These are phyloP conservation scores for Strix uralensis DNA, from an alignment of 2,113 vertebrate genomes.

Conservation along the genomic window DNA sequence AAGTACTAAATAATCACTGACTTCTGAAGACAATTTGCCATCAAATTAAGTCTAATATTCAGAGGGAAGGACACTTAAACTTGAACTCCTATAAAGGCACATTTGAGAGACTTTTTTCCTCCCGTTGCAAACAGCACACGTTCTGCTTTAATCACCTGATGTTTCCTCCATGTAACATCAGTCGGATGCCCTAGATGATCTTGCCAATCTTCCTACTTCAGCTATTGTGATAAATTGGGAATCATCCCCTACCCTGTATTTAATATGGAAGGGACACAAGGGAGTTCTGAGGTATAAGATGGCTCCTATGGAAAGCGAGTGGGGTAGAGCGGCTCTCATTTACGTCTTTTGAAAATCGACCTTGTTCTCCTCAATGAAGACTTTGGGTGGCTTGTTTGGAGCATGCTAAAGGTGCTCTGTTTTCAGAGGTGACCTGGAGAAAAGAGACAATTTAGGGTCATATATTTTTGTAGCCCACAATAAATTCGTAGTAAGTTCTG, in stretches of 20 bases:
- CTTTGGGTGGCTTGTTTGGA: background rate
- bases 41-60: background rate
- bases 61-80: background rate
- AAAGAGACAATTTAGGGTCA: background rate
- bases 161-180: fast-evolving
- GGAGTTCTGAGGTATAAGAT: background rate
- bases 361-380: background rate
- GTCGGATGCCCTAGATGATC: background rate
- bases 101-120: background rate
- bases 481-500: background rate
- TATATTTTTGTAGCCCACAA: fast-evolving
- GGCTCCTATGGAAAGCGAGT: fast-evolving
- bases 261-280: background rate
- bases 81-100: background rate
- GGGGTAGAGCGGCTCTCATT: background rate
- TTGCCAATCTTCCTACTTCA: background rate
- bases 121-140: fast-evolving
- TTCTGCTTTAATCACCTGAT: fast-evolving
- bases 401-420: no score
- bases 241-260: background rate
- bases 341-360: background rate
- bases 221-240: background rate
- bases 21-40: background rate
- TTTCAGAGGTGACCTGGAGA: background rate
- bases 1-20: conserved; percentile 11